Base-by-base conservation (phyloP, 2,113 vertebrate species). In the Brachionichthys hirsutus region DNA sequence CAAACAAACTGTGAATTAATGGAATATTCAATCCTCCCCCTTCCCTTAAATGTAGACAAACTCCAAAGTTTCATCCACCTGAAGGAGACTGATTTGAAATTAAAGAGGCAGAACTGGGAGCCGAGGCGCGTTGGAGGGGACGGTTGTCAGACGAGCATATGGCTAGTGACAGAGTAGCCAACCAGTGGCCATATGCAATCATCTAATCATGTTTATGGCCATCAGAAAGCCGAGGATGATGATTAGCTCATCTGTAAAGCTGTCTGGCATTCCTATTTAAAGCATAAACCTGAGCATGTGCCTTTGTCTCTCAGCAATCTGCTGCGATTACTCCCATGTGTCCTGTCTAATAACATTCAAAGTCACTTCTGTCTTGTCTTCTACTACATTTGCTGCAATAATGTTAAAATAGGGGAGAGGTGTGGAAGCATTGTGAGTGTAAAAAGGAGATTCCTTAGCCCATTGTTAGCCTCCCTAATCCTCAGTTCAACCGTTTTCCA, bases 101-200 rank as follows among this genome's bases (percentile, higher is more conserved):
- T 73, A 77, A 81, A 80, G 78, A 79, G 56, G 78, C 80, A 84
- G 62, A 85, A 81, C 73, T 69, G 46, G 53, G 78, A 50, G 71
- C 7, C 62, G 71, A 80, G 70, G 63, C 66, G 55, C 70, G 70
- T 62, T 72, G 76, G 62, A 78, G 67, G 51, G 51, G 61, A 60
- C 12, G 56, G 61, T 66, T 88, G 86, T 88, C 86, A 85, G 59
- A 59, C 9, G 72, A 88, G 82, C 86, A 88, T 88, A 79, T 88
- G 86, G 84, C 74, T 78, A 57, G 70, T 79, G 80, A 84, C 62
- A 77, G 82, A 82, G 76, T 80, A 69, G 58, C 77, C 64, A 83
- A 86, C 77, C 73, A 71, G 62, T 70, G 81, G 71, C 82, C 84
- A 85, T 86, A 82, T 86, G 86, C 82, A 88, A 83, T 81, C 82